These are phyloP conservation scores for Dicerorhinus sumatrensis DNA, from an alignment of 2,113 vertebrate genomes.

Conservation along the genomic window DNA sequence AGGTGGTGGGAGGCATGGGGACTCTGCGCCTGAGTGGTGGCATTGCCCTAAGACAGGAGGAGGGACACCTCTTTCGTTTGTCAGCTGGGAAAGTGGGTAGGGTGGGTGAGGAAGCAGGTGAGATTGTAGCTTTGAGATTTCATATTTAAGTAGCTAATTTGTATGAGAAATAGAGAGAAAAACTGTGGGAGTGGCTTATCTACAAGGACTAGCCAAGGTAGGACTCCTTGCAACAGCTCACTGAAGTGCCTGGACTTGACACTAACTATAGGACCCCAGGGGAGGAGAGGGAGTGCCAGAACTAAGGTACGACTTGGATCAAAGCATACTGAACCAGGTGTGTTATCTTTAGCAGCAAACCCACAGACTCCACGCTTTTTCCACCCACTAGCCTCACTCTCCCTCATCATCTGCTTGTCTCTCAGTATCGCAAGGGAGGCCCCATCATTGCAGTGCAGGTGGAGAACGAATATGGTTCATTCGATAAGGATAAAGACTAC, in stretches of 20 bases:
- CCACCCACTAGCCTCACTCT: background rate
- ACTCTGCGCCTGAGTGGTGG: accelerated
- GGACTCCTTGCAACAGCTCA: too few relatives aligned
- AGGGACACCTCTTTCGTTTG: too few relatives aligned
- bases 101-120: background rate
- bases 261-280: accelerated
- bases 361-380: background rate
- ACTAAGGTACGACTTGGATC: too few relatives aligned
- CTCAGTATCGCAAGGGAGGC: conserved; percentile 91
- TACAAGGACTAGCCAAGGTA: background rate
- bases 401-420: background rate
- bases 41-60: too few relatives aligned
- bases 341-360: background rate
- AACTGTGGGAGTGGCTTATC: too few relatives aligned
- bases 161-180: background rate
- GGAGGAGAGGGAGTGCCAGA: background rate
- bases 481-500: conserved; percentile 89
- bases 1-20: background rate
- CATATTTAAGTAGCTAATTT: background rate
- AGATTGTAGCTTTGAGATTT: background rate
- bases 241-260: background rate
- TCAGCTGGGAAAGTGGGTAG: background rate
- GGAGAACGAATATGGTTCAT: conserved; percentile 96
- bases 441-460: conserved; percentile 96
- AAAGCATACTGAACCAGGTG: background rate